Percentiles rank a stretch among this genome's conserved stretches.
Conservation (phyloP, 1,140 invertebrate species). For the Halictus rubicundus region DNA sequence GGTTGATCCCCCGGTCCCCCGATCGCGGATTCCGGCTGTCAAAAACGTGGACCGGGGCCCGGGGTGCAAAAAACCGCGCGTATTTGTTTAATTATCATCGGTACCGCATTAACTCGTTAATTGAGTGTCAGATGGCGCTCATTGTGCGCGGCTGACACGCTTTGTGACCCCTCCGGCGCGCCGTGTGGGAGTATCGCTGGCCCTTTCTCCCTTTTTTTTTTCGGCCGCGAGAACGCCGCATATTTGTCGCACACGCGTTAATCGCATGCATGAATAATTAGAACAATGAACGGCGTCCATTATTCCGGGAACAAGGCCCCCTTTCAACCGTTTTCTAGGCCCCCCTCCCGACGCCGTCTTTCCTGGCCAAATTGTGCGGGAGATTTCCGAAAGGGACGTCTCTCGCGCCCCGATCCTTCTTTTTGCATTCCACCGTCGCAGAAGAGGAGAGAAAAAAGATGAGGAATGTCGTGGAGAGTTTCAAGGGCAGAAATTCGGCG, state of each 20-base stretch:
- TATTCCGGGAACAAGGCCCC: slow-evolving; percentile 74
- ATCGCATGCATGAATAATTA: slow-evolving; percentile 80
- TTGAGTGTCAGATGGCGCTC: slow-evolving; percentile 79
- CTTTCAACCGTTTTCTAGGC: slow-evolving; percentile 36
- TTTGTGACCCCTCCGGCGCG: slow-evolving; percentile 66
- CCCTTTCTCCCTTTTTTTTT: slow-evolving; percentile 41
- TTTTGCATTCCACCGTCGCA: slow-evolving; percentile 54
- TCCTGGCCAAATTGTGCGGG: slow-evolving; percentile 49
- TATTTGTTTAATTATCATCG: slow-evolving; percentile 80
- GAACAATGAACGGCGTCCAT: slow-evolving; percentile 79
- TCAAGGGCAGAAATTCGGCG: not conserved
- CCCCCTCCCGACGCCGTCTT: not conserved
- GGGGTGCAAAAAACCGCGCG: slow-evolving; percentile 61
- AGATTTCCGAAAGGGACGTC: slow-evolving; percentile 33
- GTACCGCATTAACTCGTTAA: slow-evolving; percentile 81
- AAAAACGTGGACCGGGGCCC: slow-evolving; percentile 19
- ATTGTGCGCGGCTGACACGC: slow-evolving; percentile 79
- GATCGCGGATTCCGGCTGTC: not conserved
- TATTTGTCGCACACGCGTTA: slow-evolving; percentile 72
- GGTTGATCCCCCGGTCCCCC: not conserved
- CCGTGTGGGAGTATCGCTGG: slow-evolving; percentile 56
- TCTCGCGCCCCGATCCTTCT: slow-evolving; percentile 44
- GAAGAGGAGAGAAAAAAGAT: not conserved
- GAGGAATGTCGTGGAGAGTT: slow-evolving; percentile 1
- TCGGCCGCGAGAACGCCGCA: slow-evolving; percentile 47